Conservation (phyloP, 2,888 invertebrate genomes). For the Myathropa florea region DNA sequence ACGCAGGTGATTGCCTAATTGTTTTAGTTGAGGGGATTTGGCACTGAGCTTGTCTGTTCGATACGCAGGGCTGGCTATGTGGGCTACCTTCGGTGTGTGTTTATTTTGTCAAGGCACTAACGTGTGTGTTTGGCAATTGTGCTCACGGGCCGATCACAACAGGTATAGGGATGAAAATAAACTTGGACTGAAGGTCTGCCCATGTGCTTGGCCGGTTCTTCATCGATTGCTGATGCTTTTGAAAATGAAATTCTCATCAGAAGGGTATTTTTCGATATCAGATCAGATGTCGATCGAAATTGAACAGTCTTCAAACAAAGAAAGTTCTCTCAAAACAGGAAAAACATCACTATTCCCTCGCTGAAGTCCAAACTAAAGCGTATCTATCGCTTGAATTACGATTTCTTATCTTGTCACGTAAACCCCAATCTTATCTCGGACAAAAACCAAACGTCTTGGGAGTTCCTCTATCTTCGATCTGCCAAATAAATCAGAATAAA, state of each 20-base stretch:
- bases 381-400: neutral
- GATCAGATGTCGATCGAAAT: neutral
- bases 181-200: neutral
- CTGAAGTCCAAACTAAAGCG: neutral
- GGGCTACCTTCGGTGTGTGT: neutral
- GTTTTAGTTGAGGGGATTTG: neutral
- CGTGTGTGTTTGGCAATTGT: neutral
- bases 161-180: neutral
- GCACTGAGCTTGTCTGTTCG: neutral
- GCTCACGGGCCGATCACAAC: neutral
- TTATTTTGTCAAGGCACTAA: neutral
- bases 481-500: neutral
- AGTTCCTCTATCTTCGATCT: neutral
- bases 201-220: neutral
- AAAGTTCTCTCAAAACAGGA: no score
- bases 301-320: no score
- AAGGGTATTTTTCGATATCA: no score
- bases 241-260: no score
- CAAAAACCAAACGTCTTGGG: neutral
- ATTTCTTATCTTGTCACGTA: neutral
- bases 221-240: neutral
- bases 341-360: neutral
- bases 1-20: neutral
- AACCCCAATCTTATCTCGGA: neutral
- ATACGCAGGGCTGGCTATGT: neutral